A percentile compares a stretch with the other conserved stretches of the same genome.
phyloP scores from a whole-genome alignment of 1,140 invertebrate genomes.

The Melitaea cinxia region DNA sequence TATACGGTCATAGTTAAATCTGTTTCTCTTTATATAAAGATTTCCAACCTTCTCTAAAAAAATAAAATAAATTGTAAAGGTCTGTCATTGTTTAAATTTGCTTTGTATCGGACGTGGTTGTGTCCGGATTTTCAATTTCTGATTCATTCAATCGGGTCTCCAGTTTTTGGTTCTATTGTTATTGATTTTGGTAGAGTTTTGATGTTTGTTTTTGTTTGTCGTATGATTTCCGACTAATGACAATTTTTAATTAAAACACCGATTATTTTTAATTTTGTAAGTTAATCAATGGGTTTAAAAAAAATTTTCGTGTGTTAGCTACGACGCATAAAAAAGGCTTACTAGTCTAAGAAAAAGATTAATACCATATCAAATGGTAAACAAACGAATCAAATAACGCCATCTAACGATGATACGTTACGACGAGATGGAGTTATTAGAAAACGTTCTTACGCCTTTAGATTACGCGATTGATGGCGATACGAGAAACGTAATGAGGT shows the following conservation, averaged over 20 bases:
- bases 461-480: too few species aligned
- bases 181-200: not conserved
- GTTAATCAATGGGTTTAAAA: too few species aligned
- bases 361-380: too few species aligned
- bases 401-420: too few species aligned
- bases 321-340: too few species aligned
- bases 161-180: not conserved
- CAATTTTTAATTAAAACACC: not conserved
- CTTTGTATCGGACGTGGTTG: slow-evolving; percentile 12
- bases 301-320: too few species aligned
- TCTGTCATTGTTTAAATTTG: slow-evolving; percentile 20
- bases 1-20: not conserved
- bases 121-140: slow-evolving; percentile 11
- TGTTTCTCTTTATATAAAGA: not conserved
- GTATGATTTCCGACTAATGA: not conserved
- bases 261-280: not conserved
- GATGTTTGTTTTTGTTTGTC: not conserved
- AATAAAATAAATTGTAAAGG: slow-evolving; percentile 14
- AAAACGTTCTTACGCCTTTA: too few species aligned
- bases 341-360: too few species aligned
- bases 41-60: slow-evolving; percentile 2
- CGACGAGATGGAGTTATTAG: too few species aligned
- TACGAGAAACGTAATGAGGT: too few species aligned
- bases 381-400: too few species aligned
- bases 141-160: not conserved